phyloP scores from a whole-genome alignment of 1,140 invertebrate species.

The Meloidogyne exigua region DNA sequence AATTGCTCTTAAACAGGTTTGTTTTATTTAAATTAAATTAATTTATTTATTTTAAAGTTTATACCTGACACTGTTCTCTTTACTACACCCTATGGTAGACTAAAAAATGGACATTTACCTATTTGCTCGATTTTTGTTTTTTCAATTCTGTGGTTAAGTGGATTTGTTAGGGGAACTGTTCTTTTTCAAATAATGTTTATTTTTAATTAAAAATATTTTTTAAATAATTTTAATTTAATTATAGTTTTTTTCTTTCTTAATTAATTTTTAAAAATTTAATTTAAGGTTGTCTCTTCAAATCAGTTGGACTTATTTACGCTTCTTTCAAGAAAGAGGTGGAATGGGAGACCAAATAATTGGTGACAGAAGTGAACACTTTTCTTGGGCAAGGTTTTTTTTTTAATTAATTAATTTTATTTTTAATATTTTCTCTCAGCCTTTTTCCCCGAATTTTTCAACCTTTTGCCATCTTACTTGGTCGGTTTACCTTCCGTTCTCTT shows the following conservation, averaged over 20 bases:
- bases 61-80: slow-evolving; percentile 56
- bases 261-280: slow-evolving; percentile 37
- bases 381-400: slow-evolving; percentile 45
- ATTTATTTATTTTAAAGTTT: slow-evolving; percentile 47
- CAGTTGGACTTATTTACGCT: slow-evolving; percentile 59
- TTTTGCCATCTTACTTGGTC: slow-evolving; percentile 21
- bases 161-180: slow-evolving; percentile 38
- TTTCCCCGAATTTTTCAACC: slow-evolving; percentile 34
- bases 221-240: slow-evolving; percentile 1
- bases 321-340: slow-evolving; percentile 41
- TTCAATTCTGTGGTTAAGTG: slow-evolving; percentile 36
- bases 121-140: slow-evolving; percentile 29
- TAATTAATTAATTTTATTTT: not conserved
- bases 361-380: slow-evolving; percentile 47
- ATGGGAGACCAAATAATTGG: slow-evolving; percentile 31
- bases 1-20: slow-evolving; percentile 57
- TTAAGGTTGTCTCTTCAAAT: slow-evolving; percentile 43
- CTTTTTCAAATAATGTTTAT: slow-evolving; percentile 40
- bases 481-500: slow-evolving; percentile 10
- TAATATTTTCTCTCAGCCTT: slow-evolving; percentile 18
- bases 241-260: not conserved
- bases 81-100: slow-evolving; percentile 53
- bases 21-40: not conserved
- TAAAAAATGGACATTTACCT: slow-evolving; percentile 61
- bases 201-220: not conserved